Base-by-base conservation (phyloP, 2,113 vertebrate genomes). In the Oenanthe oenanthe region DNA sequence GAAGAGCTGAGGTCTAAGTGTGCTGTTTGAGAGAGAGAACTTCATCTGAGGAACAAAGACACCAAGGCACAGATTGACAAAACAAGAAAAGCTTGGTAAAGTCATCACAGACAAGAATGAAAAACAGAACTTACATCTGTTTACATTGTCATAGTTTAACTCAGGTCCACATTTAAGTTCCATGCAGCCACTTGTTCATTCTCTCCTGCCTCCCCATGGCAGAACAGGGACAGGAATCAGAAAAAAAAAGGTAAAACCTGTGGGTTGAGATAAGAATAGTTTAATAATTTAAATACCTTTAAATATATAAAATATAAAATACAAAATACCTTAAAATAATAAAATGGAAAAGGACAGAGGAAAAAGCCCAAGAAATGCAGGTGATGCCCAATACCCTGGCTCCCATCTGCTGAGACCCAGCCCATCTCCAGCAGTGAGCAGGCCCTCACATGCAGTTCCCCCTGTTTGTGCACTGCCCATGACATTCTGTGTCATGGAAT, bases 1-100 rank as follows among this genome's bases (percentile, higher is more conserved):
- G 98, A 99, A 98, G 98, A 99, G 96, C 96, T 98, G 90, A 99
- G 98, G 92, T 98, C 98, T 94, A 98, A 98, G 97, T 96, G 98
- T 95, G 98, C 98, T 57, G 81, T 98, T 95, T 98, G 99, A 96
- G 98, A 98, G 95, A 98, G 97, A 95, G 98, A 98, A 97, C 97
- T 99, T 96, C 98, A 98, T 98, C 98, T 98, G 95, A 98, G 98
- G 95, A 99, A 99, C 97, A 98, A 98, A 71, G 98, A 98, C 83
- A 97, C 96, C 1, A 97, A 98, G 96, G 97, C 97, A 51, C 97
- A 98, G 68, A 96, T 93, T 62, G 92, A 96, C 72, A 98, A 98
- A 97, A 98, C 92, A 85, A 98, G 98, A 98, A 91, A 98, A 98
- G 42, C 94, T 97, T 38, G 94, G 89, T 86, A 97, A 96, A 96